Evolutionary conservation across 2,797 vertebrate genomes (phyloP).

Genomic region (Danio aesculapii): DNA sequence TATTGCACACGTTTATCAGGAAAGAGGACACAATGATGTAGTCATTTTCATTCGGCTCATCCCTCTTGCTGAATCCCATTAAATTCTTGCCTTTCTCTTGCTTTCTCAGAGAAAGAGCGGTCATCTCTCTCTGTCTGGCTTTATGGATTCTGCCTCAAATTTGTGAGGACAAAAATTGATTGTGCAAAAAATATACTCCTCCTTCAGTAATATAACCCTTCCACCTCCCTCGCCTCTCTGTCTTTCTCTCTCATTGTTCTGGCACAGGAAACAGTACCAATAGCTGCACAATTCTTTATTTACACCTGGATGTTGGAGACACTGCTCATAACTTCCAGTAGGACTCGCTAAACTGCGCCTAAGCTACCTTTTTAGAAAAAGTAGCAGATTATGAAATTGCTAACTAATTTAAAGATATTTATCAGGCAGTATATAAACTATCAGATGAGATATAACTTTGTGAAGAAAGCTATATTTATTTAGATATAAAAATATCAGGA

Average conservation of each 20-base stretch:
- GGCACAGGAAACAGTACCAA: conserved; percentile 22
- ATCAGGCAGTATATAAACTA: background rate
- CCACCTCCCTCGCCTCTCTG: background rate
- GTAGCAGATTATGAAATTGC: background rate
- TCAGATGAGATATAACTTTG: background rate
- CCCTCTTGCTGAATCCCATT: conserved; percentile 41
- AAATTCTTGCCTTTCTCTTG: conserved; percentile 30
- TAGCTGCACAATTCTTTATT: conserved; percentile 4
- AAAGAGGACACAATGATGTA: conserved; percentile 44
- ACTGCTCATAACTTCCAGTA: background rate
- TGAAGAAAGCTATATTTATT: background rate
- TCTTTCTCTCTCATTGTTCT: conserved; percentile 4
- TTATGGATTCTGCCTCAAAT: conserved; percentile 54
- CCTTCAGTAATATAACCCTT: conserved; percentile 30
- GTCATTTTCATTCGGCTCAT: conserved; percentile 44
- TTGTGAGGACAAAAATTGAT: conserved; percentile 53
- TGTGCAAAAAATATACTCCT: conserved; percentile 46
- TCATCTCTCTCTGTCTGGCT: conserved; percentile 43
- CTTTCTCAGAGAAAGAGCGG: conserved; percentile 32
- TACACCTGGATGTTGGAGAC: background rate
- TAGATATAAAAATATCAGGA: background rate
- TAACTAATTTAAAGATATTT: background rate
- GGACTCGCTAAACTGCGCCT: background rate
- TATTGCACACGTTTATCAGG: conserved; percentile 39
- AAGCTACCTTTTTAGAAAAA: background rate